phyloP scores from a whole-genome alignment of 2,888 invertebrate genomes.

The Drosophila birchii region DNA sequence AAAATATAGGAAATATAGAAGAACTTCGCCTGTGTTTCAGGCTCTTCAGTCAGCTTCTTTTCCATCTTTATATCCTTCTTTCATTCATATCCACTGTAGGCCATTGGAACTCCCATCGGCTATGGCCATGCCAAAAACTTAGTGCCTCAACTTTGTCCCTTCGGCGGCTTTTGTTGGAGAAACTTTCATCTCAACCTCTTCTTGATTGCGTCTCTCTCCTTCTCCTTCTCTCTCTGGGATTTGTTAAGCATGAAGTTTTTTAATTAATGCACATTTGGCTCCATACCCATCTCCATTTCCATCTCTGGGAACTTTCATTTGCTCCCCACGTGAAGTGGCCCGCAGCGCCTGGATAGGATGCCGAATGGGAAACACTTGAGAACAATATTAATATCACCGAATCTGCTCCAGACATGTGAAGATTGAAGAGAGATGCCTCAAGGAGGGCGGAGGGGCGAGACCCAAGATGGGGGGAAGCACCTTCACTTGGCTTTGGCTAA shows the following conservation, averaged over 20 bases:
- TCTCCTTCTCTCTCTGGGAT: slow-evolving; percentile 10
- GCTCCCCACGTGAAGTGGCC: slow-evolving; percentile 5
- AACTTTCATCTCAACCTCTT: slow-evolving; percentile 10
- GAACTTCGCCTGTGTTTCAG: too few species aligned
- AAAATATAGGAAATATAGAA: background rate
- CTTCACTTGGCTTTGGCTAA: slow-evolving; percentile 17
- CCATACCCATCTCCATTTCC: background rate
- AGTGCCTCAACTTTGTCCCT: slow-evolving; percentile 25
- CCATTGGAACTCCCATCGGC: slow-evolving; percentile 12
- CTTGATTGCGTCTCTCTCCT: background rate
- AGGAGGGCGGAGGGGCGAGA: background rate
- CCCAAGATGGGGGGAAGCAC: too few species aligned
- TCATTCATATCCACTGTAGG: background rate
- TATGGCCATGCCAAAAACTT: slow-evolving; percentile 15
- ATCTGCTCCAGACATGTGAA: slow-evolving; percentile 39
- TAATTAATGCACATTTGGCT: slow-evolving; percentile 41
- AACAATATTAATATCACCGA: slow-evolving; percentile 41
- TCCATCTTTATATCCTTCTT: background rate
- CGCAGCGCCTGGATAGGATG: slow-evolving; percentile 4
- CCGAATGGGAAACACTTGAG: slow-evolving; percentile 25
- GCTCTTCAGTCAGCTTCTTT: background rate
- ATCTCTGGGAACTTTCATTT: slow-evolving; percentile 8
- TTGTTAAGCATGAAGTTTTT: slow-evolving; percentile 42
- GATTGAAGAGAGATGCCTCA: background rate
- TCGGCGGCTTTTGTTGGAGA: slow-evolving; percentile 17